Base-by-base conservation (phyloP, 2,888 invertebrate genomes). In the Drosophila nr. medialis region DNA sequence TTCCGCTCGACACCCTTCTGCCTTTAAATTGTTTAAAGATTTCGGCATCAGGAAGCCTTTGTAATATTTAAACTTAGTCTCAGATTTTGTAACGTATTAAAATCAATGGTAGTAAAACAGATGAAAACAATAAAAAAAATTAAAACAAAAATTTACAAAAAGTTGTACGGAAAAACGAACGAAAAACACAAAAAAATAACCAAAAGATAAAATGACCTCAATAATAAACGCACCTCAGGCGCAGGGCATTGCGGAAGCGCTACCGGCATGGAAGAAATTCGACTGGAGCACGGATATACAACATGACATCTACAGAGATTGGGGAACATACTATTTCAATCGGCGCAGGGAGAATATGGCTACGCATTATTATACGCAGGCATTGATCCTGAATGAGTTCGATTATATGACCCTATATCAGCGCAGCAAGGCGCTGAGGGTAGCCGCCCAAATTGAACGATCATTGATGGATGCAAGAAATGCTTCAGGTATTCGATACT, bases 291-390 rank as follows among this genome's bases (percentile, higher is more conserved):
- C 77, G 0, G 91, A 91, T 49, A 82, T 90, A 4, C 83, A 90
- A 18, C 92, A 91, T 66, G 62, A 86, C 18, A 90, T 93, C 29
- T 92, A 91, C 21, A 83, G 90, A 8, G 92, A 92, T 42, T 92
- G 92, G 92, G 92, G 92, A 4, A 76, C 82, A 0, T 92, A 92
- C 65, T 93, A 91, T 51, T 91, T 90, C 0, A 87, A 81, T 30
- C 87, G 90, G 5, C 91, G 92, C 18, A 79, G 91, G 29, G 80
- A 91, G 67, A 91, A 90, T 38, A 84, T 88, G 29, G 92, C 92
- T 0, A 64, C 90, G 5, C 75, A 91, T 10, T 93, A 92, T 49
- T 92, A 89, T 53, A 81, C 89, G 36, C 87, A 87, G 71, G 91
- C 92, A 0, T 61, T 92, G 29, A 79, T 80, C 0, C 42, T 92